These are phyloP conservation scores for Drosophila ochracea DNA, from an alignment of 2,888 invertebrate genomes.

Conservation along the genomic window DNA sequence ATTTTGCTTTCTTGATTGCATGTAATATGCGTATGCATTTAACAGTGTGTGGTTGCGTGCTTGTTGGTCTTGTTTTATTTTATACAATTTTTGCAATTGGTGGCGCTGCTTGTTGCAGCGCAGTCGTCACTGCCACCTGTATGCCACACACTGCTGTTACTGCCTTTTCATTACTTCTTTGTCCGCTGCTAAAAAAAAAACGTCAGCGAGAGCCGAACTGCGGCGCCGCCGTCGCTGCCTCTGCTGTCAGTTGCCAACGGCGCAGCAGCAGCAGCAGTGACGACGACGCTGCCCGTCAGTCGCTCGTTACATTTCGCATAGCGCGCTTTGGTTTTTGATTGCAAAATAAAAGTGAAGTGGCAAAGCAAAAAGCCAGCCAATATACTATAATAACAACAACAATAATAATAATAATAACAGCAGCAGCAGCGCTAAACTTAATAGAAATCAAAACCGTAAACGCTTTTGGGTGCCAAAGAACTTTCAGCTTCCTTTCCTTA, in stretches of 20 bases:
- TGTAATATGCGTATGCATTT: conserved; percentile 44
- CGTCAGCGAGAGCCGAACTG: conserved; percentile 4
- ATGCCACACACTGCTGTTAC: conserved; percentile 16
- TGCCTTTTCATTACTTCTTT: conserved; percentile 46
- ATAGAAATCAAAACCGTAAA: conserved; percentile 50
- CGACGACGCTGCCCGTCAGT: conserved; percentile 50
- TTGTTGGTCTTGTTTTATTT: conserved; percentile 8
- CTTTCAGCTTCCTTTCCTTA: conserved; percentile 47
- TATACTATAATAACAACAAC: conserved; percentile 9
- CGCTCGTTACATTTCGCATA: conserved; percentile 59
- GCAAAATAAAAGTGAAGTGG: conserved; percentile 53
- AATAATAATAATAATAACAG: neutral
- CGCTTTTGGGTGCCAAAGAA: conserved; percentile 34
- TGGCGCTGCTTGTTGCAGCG: conserved; percentile 37
- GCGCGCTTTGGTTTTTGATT: conserved; percentile 58
- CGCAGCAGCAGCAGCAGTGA: conserved; percentile 10
- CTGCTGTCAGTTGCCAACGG: conserved; percentile 22
- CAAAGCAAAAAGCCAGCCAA: conserved; percentile 16
- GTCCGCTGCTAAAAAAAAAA: conserved; percentile 32
- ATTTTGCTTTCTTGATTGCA: conserved; percentile 49
- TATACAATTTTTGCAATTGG: conserved; percentile 37
- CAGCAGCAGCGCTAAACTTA: conserved; percentile 22
- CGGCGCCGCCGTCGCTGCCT: conserved; percentile 16
- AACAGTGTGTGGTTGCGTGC: neutral
- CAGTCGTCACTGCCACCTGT: conserved; percentile 49